Evolutionary conservation across 2,113 vertebrate genomes (phyloP), one percentile per base, ranked within the genome.

Genomic region (Erythrolamprus reginae): DNA sequence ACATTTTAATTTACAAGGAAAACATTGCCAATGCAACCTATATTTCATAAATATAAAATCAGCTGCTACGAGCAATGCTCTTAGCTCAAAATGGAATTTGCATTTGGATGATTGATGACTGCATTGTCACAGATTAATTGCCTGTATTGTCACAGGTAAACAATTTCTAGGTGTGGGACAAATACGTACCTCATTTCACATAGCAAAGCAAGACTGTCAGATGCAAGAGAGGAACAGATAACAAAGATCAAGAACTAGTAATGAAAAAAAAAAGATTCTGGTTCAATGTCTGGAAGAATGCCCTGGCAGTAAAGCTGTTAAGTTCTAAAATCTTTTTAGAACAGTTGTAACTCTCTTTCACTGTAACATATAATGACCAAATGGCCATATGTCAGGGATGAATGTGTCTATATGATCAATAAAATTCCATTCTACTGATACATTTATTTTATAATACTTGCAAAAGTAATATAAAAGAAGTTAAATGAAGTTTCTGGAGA

Each of bases 1-100:
- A n/a, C 38, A 93, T 23, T 92, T 92, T 85, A 77, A 24, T 53
- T 90, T 93, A 58, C 90, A 70, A 82, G 88, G 89, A 65, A 92
- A 95, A 89, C 6, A 26, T 26, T n/a, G 85, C 47, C 56, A 48
- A 38, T 19, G 13, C 70, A 50, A 23, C 84, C 45, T 84, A 8
- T 87, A 82, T 92, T 93, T 52, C 17, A 1, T 88, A 58, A 93
- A 87, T 82, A 90, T 90, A 48, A 89, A 87, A 26, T 5, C 86
- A 82, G 0, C 51, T 51, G 3, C 86, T 92, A 45, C 10, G 33
- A 90, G 26, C 48, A 88, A 26, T 17, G 91, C 82, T 7, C 2
- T 86, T 58, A 92, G 70, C 87, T 28, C 84, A 82, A 91, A 89
- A 50, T 89, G 19, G 1, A 23, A 17, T 82, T 91, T 94, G 51